Base-by-base conservation (phyloP, 2,797 vertebrate genomes). In the Onychomys torridus region DNA sequence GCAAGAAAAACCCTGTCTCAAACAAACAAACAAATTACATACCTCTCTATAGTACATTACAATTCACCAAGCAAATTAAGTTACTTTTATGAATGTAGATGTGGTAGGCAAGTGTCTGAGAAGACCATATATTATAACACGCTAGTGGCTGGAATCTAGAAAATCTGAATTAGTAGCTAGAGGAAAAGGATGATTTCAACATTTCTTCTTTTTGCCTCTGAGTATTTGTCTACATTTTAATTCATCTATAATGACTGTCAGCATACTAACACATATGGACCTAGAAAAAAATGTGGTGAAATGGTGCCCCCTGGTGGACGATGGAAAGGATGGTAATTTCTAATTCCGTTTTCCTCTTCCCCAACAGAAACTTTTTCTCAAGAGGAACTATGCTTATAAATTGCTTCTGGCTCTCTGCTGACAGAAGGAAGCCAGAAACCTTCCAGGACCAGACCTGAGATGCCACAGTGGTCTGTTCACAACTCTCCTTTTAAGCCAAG, bases 271-370 rank as follows among this genome's bases (percentile, higher is more conserved):
- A 86, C 85, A 87, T 93, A 92, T 0, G 4, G 69, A 83, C n/a
- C 79, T 14, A 79, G 29, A 12, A 2, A 59, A 94, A 98, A 97
- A 6, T 3, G 43, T 5, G 79, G 69, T 95, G 96, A 94, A 97
- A 98, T 90, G 97, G 96, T 97, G 98, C 98, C 98, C 98, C 94
- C 98, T 98, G 96, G 95, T 90, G 98, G 98, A 96, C 63, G 11
- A 93, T 16, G 59, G 29, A 59, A 21, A 23, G 90, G 92, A 84
- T 32, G 27, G 1, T 52, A 84, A 32, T 61, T 95, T 89, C 0
- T 57, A 86, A 92, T 40, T 78, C 19, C 21, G 91, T 25, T 90
- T 78, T 17, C n/a, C 27, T 95, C n/a, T 82, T 43, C 43, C 29
- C 0, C 23, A 67, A 90, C 21, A 95, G 55, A 71, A 81, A 77